Evolutionary conservation across 2,888 invertebrate genomes (phyloP).

Genomic region (Dendrolimus houi): DNA sequence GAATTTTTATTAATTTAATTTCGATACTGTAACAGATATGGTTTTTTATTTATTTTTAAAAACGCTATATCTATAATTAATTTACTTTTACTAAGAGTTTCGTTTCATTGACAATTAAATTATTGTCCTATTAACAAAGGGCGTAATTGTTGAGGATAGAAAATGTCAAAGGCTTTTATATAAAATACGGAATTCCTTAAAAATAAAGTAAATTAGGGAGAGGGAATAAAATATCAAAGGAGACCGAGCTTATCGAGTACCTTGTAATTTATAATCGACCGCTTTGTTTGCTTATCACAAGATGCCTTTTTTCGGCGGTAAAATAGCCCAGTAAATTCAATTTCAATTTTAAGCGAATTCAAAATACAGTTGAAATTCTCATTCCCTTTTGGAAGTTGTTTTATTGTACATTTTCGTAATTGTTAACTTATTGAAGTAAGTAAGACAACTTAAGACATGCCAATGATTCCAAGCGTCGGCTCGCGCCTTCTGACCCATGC

Average conservation of each 20-base stretch:
- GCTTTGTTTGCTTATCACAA: neutral
- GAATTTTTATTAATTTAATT: too few relatives aligned
- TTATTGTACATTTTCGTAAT: too few relatives aligned
- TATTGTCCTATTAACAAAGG: neutral
- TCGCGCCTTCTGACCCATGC: too few relatives aligned
- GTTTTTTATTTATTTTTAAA: too few relatives aligned
- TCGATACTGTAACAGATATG: too few relatives aligned
- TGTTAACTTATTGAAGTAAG: too few relatives aligned
- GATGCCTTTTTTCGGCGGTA: neutral
- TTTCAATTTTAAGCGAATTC: neutral
- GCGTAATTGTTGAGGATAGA: neutral
- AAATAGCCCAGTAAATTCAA: neutral
- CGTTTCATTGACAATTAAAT: too few relatives aligned
- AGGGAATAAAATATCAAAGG: constrained; percentile 21
- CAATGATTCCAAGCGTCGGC: too few relatives aligned
- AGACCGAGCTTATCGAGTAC: neutral
- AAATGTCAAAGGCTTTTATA: constrained; percentile 4
- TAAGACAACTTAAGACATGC: too few relatives aligned
- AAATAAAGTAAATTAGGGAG: constrained; percentile 5
- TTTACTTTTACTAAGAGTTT: too few relatives aligned
- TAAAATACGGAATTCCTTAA: constrained; percentile 11
- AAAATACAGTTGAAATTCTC: neutral
- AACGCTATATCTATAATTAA: too few relatives aligned
- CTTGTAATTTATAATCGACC: neutral
- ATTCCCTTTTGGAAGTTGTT: too few relatives aligned